Evolutionary conservation across 2,797 vertebrate species (phyloP), one percentile per base, ranked within the genome.

Genomic region (Cyclura pinguis): DNA sequence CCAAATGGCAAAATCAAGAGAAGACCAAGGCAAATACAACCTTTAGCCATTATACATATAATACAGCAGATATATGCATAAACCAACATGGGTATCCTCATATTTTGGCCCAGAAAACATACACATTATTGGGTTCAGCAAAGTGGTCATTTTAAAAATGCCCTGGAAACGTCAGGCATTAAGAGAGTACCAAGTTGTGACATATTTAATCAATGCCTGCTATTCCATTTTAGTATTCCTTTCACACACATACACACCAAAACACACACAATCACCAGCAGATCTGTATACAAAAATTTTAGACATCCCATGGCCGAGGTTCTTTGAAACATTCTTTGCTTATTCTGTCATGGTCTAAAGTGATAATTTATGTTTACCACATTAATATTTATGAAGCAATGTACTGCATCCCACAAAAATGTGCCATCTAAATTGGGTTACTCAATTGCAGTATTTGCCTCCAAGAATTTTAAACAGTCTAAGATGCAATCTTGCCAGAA

Each of bases 381-480:
- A 93, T 93, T 95, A 92, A 38, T 93, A 93, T 94, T 95, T 96
- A 91, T 94, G 94, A 95, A 95, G 83, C 29, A 93, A 91, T 32
- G 89, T 82, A 92, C 42, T 88, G 38, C 89, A 72, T 94, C 74
- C 62, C 7, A 52, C 72, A 92, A 94, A 96, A 86, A 96, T 80
- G 89, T 87, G 20, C 38, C 85, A 76, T 94, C 87, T 91, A 94
- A 86, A 18, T 89, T 87, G 74, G 6, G 24, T 90, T 93, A 90
- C 81, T 92, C 90, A 95, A 93, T 88, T 93, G 62, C 88, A 95
- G 27, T 92, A 95, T 95, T 96, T 95, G 93, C 9, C 82, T 74
- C 69, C 94, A 93, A 94, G 89, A 91, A 95, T 82, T 84, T 88
- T 92, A 93, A 92, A 91, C 86, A 91, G 90, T 92, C 57, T 84